Evolutionary conservation across 2,888 invertebrate genomes (phyloP), one percentile per base, ranked within the genome.

Genomic region (Brenthis ino): DNA sequence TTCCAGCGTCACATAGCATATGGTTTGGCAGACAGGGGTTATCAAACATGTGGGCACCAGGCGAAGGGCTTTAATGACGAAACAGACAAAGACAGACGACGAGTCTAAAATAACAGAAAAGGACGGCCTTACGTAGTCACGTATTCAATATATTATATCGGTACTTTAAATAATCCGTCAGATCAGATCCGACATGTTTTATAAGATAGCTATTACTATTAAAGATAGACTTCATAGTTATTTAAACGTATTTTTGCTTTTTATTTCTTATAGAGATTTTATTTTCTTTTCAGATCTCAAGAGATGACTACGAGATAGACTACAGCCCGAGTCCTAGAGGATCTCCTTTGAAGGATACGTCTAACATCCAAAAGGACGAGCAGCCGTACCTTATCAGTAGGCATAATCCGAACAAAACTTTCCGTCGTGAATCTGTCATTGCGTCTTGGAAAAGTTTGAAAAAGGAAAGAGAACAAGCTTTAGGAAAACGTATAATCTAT

Each of bases 381-480:
- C 84, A 83, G 58, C 80, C 86, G 1, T 92, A 86, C 80, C 85
- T 84, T 79, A 91, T 93, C 78, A 93, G 92, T 78, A 87, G 93
- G n/a, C 92, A 92, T 80, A 93, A 93, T 71, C 93, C 93, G 0
- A 93, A 93, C 80, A 92, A 87, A 79, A 93, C 92, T 47, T 93
- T 92, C 80, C 86, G 93, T 1, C 81, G 93, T 12, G 93, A 93
- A 76, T 89, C 93, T 1, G 92, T 93, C 50, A 93, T 93, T 28
- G 93, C 93, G 37, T 93, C 93, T 0, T 93, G 93, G 93, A 93
- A 89, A 75, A 90, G 84, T 74, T 77, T 93, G 79, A 93, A 93
- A 78, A 92, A 93, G 70, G 93, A 93, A 72, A 83, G 93, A 6
- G 93, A 93, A 71, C 86, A 85, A 71, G 93, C 93, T 65, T 77